A percentile compares a stretch with the other conserved stretches of the same genome.
phyloP scores from a whole-genome alignment of 1,140 invertebrate species.

The Saccostrea echinata region DNA sequence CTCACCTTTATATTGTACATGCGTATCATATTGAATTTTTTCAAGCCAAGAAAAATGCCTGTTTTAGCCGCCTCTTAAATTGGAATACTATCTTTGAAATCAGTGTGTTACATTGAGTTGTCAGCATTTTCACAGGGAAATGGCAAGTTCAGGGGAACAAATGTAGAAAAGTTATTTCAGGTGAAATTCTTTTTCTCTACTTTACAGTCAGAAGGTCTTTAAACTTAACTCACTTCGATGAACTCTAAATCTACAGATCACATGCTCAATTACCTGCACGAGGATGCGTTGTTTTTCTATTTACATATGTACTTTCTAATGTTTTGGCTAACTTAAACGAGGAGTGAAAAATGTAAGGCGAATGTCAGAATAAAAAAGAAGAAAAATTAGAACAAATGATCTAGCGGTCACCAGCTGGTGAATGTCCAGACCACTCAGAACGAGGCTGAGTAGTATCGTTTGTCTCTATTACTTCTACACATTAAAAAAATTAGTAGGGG shows the following conservation, averaged over 20 bases:
- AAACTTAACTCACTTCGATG: conserved; percentile 1
- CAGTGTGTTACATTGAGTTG: neutral
- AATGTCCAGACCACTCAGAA: conserved; percentile 5
- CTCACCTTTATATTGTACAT: no score
- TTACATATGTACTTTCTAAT: conserved; percentile 30
- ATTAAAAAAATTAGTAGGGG: neutral
- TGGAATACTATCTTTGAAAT: neutral
- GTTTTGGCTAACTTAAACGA: conserved; percentile 29
- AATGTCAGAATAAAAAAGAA: conserved; percentile 18
- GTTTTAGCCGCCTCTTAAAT: neutral
- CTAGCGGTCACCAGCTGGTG: conserved; percentile 26
- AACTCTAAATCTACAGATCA: neutral
- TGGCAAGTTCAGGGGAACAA: neutral
- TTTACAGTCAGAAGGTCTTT: neutral
- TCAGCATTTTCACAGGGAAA: neutral
- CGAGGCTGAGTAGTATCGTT: neutral
- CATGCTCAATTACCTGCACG: conserved; percentile 30
- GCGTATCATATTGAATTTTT: no score
- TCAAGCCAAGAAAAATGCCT: no score
- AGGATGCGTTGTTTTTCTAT: neutral
- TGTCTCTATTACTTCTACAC: conserved; percentile 16
- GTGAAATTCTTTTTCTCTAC: conserved; percentile 19
- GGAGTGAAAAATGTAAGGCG: conserved; percentile 4
- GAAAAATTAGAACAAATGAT: neutral
- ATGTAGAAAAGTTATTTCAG: conserved; percentile 29